Base-by-base conservation (phyloP, 2,888 invertebrate genomes). In the Dilophus febrilis region DNA sequence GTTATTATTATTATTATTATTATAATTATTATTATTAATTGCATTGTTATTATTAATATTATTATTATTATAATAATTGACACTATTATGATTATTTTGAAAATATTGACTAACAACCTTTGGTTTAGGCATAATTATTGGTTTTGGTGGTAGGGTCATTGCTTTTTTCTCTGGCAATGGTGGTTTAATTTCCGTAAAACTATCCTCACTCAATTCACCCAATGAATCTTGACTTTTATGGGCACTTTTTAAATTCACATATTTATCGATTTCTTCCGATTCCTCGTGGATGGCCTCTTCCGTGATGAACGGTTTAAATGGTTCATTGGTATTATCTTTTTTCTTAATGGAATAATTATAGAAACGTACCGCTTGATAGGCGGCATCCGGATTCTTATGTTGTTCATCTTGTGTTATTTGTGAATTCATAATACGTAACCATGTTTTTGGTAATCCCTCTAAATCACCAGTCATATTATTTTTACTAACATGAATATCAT, bases 331-430 rank as follows among this genome's bases (percentile, higher is more conserved):
- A 35, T 70, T 71, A 36, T 76, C 75, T 50, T 82, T 81, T 51
- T 85, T 82, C 54, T 85, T 84, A 48, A 85, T 81, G 10, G 83
- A 80, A 62, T 84, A 84, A 57, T 87, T 85, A 57, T 88, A 90
- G 56, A 80, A 87, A 53, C 86, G 86, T 39, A 94, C 74, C 19
- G 92, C 94, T 55, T 87, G 84, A 41, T 88, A 74, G 2, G 88
- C 88, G 29, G 90, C 90, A 51, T 78, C 75, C 3, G 92, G 92
- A 64, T 94, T 86, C 51, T 87, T 77, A 57, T 79, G 74, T 61
- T 90, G 87, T 56, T 91, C 91, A 31, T 78, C 81, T 50, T 79
- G 74, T 29, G 86, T 81, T 47, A 92, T 84, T 56, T 87, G 83
- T 13, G 79, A 73, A 52, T 84, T 77, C 48, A 92, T 68, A 39